These are phyloP conservation scores for Centruroides vittatus DNA, from an alignment of 1,140 invertebrate genomes.

Conservation along the genomic window DNA sequence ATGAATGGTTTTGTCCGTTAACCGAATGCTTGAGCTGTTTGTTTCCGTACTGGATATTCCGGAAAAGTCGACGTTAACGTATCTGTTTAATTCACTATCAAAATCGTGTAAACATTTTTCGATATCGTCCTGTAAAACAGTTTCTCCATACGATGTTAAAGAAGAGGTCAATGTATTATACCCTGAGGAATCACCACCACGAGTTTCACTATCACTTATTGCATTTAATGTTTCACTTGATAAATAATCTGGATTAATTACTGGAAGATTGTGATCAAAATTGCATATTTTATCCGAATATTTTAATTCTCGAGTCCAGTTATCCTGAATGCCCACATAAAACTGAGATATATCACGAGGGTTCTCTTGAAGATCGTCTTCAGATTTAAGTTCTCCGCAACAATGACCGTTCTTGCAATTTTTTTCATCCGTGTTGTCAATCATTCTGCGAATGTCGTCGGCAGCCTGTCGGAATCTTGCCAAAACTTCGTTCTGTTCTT, in stretches of 20 bases:
- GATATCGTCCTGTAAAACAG: conserved; percentile 1
- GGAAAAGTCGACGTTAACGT: no score
- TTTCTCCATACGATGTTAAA: conserved; percentile 11
- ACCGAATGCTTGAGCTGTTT: not conserved
- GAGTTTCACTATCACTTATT: conserved; percentile 1
- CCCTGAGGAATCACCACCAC: conserved; percentile 15
- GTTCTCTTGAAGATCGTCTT: not conserved
- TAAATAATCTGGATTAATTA: not conserved
- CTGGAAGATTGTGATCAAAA: not conserved
- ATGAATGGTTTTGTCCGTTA: not conserved
- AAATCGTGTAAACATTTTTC: not conserved
- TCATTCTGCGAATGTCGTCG: conserved; percentile 18
- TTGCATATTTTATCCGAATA: not conserved
- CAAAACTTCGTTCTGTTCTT: conserved; percentile 18
- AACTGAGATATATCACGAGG: conserved; percentile 1
- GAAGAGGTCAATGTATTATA: conserved; percentile 18
- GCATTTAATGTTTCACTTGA: not conserved
- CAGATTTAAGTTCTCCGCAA: not conserved
- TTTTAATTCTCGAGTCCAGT: not conserved
- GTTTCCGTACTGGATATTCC: not conserved
- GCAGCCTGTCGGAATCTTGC: conserved; percentile 19
- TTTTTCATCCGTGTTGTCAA: not conserved
- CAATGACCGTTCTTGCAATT: no score
- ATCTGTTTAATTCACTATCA: not conserved
- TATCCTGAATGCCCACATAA: not conserved